Evolutionary conservation across 2,113 vertebrate genomes (phyloP), one percentile per base, ranked within the genome.

Genomic region (Scophthalmus maximus): DNA sequence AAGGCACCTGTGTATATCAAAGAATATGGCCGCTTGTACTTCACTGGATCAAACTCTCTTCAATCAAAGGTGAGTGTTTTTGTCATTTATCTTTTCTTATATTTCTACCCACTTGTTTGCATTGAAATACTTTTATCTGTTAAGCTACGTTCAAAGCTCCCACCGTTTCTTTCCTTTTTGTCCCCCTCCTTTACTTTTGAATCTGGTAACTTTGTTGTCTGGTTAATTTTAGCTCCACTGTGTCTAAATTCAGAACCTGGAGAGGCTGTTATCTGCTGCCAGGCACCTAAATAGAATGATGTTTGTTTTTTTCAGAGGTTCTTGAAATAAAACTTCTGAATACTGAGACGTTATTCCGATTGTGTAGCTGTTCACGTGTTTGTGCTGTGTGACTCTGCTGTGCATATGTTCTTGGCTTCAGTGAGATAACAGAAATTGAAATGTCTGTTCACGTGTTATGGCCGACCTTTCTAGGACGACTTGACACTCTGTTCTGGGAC

Each of bases 1-100:
- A 79, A 98, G 97, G 97, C 97, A 25, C 97, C 97, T 3, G 68
- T 76, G 4, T 99, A 98, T 47, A 94, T 99, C 83, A 94, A 96
- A 63, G 96, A 98, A 69, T 95, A 94, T 77, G 95, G 96, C 69
- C 93, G 91, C 59, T 79, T 94, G 15, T 94, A 96, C 83, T 97
- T 96, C 83, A 86, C 94, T 66, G 94, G 94, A 75, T 95, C 95
- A 69, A 95, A 93, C 91, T 87, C 88, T 32, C 93, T 95, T 30
- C 91, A 94, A 8, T 96, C 96, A 60, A 97, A 96, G 94, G 97
- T 98, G 86, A 93, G 85, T 81, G n/a, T 56, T 44, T 29, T 34
- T 30, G 1, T 18, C 6, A 3, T 36, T 50, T 50, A 3, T 38
- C 22, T 15, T 73, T 44, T 59, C 17, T 42, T 70, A 5, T 40